A percentile compares a stretch with the other conserved stretches of the same genome.
phyloP scores from a whole-genome alignment of 2,113 vertebrate genomes.

The Vireo altiloquus region DNA sequence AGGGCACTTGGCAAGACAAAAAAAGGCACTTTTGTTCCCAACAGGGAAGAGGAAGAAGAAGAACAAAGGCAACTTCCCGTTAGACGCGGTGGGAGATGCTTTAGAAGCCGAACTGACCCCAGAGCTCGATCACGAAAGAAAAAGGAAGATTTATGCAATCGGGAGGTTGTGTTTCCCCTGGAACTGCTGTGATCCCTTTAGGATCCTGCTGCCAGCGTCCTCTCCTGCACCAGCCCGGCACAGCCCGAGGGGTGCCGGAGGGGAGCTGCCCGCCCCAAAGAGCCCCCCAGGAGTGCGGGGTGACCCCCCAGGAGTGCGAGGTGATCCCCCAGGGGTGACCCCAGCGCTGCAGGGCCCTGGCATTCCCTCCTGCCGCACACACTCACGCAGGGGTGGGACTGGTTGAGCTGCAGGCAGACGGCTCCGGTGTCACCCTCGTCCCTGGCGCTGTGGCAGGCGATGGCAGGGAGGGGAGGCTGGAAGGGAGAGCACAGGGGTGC shows the following conservation, averaged over 20 bases:
- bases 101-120: neutral
- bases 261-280: neutral
- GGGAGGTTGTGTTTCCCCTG: neutral
- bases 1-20: neutral
- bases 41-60: conserved; percentile 22
- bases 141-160: neutral
- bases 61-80: conserved; percentile 15
- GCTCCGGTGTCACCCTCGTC: conserved; percentile 8
- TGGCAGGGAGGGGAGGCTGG: neutral
- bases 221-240: neutral
- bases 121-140: neutral
- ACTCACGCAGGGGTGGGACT: conserved; percentile 72
- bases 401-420: conserved; percentile 65
- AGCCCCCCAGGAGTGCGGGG: fast-evolving
- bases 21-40: neutral
- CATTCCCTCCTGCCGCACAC: neutral
- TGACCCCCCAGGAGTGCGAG: neutral
- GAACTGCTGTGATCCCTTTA: neutral
- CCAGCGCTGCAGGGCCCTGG: neutral
- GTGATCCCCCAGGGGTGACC: neutral
- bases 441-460: conserved; percentile 39
- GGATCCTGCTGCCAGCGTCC: neutral
- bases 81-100: neutral
- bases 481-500: neutral
- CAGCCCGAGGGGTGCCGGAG: fast-evolving